Evolutionary conservation across 2,888 invertebrate species (phyloP), one percentile per base, ranked within the genome.

Genomic region (Drosophila anomalata): DNA sequence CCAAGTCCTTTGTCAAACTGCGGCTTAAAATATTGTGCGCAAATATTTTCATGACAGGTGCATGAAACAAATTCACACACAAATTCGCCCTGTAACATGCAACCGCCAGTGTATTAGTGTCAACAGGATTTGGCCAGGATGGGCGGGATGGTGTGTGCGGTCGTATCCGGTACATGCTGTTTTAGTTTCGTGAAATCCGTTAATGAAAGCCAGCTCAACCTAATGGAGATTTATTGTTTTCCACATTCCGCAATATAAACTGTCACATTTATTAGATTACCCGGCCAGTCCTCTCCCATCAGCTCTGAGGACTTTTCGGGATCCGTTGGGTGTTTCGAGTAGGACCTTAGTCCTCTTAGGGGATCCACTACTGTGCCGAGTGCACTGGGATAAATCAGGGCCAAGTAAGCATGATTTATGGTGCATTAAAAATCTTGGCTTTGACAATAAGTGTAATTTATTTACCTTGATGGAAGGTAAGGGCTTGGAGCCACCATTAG

Each of bases 1-100:
- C 42, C 57, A 66, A 76, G 71, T 74, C 83, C 84, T 86, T 80
- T 79, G 71, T 83, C 76, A 79, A 80, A 84, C 79, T 83, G 74
- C 71, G 73, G 84, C 84, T 86, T 79, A 77, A 86, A 84, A 86
- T 84, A 81, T 84, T 83, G 78, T 79, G 72, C 50, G 76, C 71
- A 86, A 84, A 84, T 76, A 83, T 86, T 83, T 84, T 77, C 76
- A 72, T 76, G 80, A 77, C 80, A 86, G 83, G 80, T 83, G 82
- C 75, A 85, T 47, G 52, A 41, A 50, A 31, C 61, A 50, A 62
- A 62, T 58, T 47, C 58, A 33, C 17, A 55, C 57, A 31, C 24
- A 14, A 17, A 17, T 41, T 7, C 17, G 41, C 14, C 41, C 33
- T 6, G 36, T 14, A 36, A 39, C 44, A 42, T 31, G 31, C 26